Base-by-base conservation (phyloP, 2,888 invertebrate genomes). In the Sinotaia quadrata region DNA sequence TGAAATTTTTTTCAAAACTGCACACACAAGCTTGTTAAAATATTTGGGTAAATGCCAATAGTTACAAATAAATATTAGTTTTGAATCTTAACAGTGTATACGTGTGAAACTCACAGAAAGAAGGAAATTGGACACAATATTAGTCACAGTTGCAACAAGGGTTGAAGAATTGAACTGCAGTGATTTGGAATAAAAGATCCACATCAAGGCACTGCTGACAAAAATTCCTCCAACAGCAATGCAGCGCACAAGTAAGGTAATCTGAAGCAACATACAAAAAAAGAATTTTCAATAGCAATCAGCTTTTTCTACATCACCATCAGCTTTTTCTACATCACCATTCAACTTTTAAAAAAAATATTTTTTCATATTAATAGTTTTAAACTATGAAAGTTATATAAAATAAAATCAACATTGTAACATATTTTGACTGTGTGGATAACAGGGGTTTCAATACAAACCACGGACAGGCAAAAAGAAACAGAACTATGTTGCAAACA, bases 41-140 rank as follows among this genome's bases (percentile, higher is more conserved):
- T n/a, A n/a, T n/a, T n/a, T n/a, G n/a, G n/a, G n/a, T n/a, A n/a
- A n/a, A n/a, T n/a, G n/a, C n/a, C n/a, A n/a, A n/a, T n/a, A n/a
- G n/a, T n/a, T n/a, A n/a, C n/a, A n/a, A n/a, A n/a, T n/a, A n/a
- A n/a, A n/a, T n/a, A n/a, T n/a, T n/a, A n/a, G n/a, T n/a, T n/a
- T n/a, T n/a, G 10, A 52, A 12, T 27, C 61, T 49, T 44, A 61
- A n/a, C n/a, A n/a, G n/a, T n/a, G n/a, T n/a, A n/a, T n/a, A n/a
- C n/a, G n/a, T n/a, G n/a, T n/a, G n/a, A 15, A 33, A 79, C 85
- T 85, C 79, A 89, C 90, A 31, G 89, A 88, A 51, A 88, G 83
- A 29, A 90, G 83, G 73, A 90, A 89, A 77, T 90, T 90, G 3
- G 89, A 85, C 4, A 89, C 89, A 54, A 89, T 89, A 74, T 89